These are phyloP conservation scores for Ellobium chinense DNA, from an alignment of 2,888 invertebrate species.

Conservation along the genomic window DNA sequence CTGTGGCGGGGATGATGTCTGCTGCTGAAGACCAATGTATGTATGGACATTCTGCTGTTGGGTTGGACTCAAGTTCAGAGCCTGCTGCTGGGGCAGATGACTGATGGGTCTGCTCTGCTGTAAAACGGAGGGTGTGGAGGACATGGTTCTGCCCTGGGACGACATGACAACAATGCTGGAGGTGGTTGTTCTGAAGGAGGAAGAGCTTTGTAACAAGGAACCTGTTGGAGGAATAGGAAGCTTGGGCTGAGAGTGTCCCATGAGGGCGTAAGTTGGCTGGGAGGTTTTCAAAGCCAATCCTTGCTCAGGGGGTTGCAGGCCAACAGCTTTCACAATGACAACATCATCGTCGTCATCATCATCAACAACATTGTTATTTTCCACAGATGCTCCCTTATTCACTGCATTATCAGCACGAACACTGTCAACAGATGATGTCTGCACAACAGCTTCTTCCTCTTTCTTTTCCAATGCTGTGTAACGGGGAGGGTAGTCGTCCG, in stretches of 20 bases:
- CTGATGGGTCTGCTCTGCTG: neutral
- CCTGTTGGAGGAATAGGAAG: neutral
- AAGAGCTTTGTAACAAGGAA: neutral
- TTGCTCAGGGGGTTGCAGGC: constrained; percentile 31
- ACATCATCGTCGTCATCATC: constrained; percentile 46
- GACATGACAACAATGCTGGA: neutral
- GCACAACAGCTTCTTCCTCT: neutral
- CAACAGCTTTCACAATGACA: constrained; percentile 39
- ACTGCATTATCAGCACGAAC: neutral
- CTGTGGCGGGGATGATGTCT: neutral
- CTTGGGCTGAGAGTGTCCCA: neutral
- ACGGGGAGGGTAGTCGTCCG: constrained; percentile 19
- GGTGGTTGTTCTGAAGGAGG: neutral
- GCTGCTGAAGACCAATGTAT: constrained; percentile 10
- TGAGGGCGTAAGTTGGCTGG: neutral
- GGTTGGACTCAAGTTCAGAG: constrained; percentile 10
- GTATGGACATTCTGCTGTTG: constrained; percentile 9
- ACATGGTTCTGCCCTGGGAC: neutral
- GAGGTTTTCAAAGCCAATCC: neutral
- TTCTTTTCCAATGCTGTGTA: neutral
- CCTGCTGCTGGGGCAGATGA: neutral
- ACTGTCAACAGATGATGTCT: neutral
- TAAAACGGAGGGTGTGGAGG: neutral
- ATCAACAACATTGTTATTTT: neutral
- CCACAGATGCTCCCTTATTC: neutral